Evolutionary conservation across 1,140 invertebrate species (phyloP).

Genomic region (Halotydeus destructor): DNA sequence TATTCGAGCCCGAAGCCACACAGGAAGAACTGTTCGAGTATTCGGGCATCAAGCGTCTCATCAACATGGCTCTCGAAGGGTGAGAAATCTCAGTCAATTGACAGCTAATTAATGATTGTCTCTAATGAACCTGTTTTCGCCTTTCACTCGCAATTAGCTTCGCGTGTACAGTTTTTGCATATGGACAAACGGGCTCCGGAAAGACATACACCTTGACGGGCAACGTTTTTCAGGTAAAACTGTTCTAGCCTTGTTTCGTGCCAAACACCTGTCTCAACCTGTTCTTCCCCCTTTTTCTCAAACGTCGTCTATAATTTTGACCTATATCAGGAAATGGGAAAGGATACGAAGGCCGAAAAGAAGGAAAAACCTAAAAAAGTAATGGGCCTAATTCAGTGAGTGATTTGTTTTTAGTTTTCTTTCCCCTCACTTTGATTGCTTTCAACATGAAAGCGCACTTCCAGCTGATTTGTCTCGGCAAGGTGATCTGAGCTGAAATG

Average conservation of each 20-base stretch:
- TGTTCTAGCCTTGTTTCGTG: no score
- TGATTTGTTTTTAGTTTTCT: no score
- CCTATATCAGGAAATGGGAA: neutral
- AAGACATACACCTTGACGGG: slow-evolving; percentile 89
- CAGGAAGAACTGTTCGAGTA: slow-evolving; percentile 70
- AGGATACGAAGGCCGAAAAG: neutral
- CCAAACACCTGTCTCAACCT: neutral
- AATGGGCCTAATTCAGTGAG: no score
- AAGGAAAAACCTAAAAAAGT: no score
- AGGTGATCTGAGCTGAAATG: no score
- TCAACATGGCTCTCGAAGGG: slow-evolving; percentile 56
- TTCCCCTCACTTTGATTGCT: no score
- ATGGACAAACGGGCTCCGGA: slow-evolving; percentile 88
- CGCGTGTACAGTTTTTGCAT: slow-evolving; percentile 79
- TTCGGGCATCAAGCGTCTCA: slow-evolving; percentile 55
- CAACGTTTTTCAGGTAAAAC: slow-evolving; percentile 20
- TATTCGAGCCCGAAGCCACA: slow-evolving; percentile 47
- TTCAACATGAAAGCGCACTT: no score
- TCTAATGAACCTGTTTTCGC: neutral
- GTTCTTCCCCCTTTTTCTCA: no score
- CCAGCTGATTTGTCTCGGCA: no score
- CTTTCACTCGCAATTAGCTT: slow-evolving; percentile 31
- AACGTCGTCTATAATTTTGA: slow-evolving; percentile 1
- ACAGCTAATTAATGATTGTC: neutral
- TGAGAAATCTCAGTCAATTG: neutral